Evolutionary conservation across 2,888 invertebrate genomes (phyloP).

Genomic region (Monoplex corrugatus): DNA sequence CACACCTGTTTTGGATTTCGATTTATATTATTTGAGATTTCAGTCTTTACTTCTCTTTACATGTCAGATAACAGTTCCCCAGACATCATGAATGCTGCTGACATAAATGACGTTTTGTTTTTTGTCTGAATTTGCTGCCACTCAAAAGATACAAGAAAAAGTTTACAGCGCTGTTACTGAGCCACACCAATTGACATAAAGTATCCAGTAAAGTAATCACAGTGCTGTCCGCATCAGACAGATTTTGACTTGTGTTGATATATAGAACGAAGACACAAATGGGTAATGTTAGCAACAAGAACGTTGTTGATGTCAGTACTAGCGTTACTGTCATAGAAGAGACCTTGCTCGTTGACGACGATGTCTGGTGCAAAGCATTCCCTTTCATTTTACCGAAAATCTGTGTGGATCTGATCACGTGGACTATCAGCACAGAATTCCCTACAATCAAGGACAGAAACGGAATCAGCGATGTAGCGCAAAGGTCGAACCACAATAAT

Average conservation of each 20-base stretch:
- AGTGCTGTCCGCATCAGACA: not conserved
- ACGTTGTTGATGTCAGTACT: not conserved
- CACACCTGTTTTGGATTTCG: too few species aligned
- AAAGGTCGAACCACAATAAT: not conserved
- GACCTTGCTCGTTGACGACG: not conserved
- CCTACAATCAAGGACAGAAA: not conserved
- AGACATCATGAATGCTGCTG: too few species aligned
- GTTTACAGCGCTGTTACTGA: not conserved
- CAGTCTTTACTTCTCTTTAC: too few species aligned
- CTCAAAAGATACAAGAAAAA: not conserved
- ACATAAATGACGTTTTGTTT: not conserved
- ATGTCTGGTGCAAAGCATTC: not conserved
- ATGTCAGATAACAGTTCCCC: too few species aligned
- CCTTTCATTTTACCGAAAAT: not conserved
- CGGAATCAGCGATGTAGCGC: not conserved
- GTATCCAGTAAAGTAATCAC: not conserved
- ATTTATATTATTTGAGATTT: too few species aligned
- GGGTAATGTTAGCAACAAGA: not conserved
- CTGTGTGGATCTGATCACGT: not conserved
- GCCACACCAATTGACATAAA: not conserved
- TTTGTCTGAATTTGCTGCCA: not conserved
- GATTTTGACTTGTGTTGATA: not conserved
- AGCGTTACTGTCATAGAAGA: slow-evolving; percentile 22
- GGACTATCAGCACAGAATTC: not conserved
- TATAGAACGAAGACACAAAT: not conserved